phyloP scores from a whole-genome alignment of 2,888 invertebrate species.

The Scaptomyza caliginosa region DNA sequence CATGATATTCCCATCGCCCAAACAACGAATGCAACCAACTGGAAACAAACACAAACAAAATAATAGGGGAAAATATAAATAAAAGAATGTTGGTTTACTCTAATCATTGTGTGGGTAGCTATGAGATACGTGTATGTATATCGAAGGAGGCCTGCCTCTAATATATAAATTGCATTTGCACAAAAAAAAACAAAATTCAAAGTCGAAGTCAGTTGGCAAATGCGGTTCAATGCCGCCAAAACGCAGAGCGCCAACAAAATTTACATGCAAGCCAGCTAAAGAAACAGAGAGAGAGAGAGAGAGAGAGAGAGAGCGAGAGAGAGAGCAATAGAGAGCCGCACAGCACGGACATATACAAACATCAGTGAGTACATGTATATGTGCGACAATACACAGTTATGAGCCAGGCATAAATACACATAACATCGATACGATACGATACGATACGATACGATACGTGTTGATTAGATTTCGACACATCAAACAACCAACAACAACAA shows the following conservation, averaged over 20 bases:
- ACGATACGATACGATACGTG: conserved; percentile 56
- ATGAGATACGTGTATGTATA: neutral
- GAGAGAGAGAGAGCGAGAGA: neutral
- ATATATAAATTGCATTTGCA: conserved; percentile 48
- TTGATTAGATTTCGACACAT: conserved; percentile 71
- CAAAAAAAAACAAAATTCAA: conserved; percentile 40
- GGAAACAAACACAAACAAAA: conserved; percentile 9
- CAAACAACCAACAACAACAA: conserved; percentile 10
- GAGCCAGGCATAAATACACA: conserved; percentile 31
- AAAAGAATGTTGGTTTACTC: too few species aligned
- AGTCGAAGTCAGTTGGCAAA: conserved; percentile 61
- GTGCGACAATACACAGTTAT: conserved; percentile 56
- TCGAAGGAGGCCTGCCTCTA: neutral
- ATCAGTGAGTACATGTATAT: conserved; percentile 6
- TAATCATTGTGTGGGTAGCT: neutral
- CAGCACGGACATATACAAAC: neutral
- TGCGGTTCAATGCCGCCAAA: conserved; percentile 45
- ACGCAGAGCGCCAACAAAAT: conserved; percentile 18
- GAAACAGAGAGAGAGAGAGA: neutral
- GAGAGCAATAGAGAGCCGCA: neutral
- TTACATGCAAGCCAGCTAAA: neutral
- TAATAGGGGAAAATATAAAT: neutral
- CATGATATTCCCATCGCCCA: conserved; percentile 8
- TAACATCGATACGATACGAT: conserved; percentile 49
- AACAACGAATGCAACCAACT: conserved; percentile 12